phyloP scores from a whole-genome alignment of 2,888 invertebrate species.

The Pyrgus malvae region DNA sequence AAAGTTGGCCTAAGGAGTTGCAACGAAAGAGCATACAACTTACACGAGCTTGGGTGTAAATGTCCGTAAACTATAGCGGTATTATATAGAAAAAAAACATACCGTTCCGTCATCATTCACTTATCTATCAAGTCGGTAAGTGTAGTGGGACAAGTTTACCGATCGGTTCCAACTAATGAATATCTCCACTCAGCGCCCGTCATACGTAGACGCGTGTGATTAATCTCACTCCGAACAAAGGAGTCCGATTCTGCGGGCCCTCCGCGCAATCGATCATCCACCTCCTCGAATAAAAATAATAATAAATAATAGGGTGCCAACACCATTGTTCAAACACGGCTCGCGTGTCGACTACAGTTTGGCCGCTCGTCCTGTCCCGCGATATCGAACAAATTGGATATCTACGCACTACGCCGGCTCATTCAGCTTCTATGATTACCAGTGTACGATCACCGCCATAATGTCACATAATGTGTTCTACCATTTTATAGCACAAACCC shows the following conservation, averaged over 20 bases:
- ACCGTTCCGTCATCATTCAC: conserved; percentile 33
- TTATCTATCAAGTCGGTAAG: conserved; percentile 34
- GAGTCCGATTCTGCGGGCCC: conserved; percentile 67
- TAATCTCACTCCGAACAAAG: conserved; percentile 75
- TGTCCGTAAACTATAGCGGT: too few relatives aligned
- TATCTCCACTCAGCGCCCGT: conserved; percentile 64
- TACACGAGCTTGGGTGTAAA: too few relatives aligned
- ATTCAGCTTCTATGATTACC: conserved; percentile 1
- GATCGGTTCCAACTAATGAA: conserved; percentile 61
- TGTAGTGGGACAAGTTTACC: conserved; percentile 42
- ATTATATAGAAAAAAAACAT: too few relatives aligned
- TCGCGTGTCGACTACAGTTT: conserved; percentile 70
- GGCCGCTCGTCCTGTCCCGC: conserved; percentile 25
- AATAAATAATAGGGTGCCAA: conserved; percentile 69
- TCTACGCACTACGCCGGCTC: conserved; percentile 5
- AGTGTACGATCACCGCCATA: neutral
- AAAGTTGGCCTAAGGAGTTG: too few relatives aligned
- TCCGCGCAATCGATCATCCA: conserved; percentile 72
- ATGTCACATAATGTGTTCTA: too few relatives aligned
- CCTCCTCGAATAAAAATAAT: conserved; percentile 77
- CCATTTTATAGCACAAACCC: too few relatives aligned
- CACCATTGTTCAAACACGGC: conserved; percentile 68
- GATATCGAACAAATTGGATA: conserved; percentile 18
- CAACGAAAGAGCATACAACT: too few relatives aligned
- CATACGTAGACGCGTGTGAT: conserved; percentile 67